These are phyloP conservation scores for Labeo catla DNA, from an alignment of 2,113 vertebrate species.

Conservation along the genomic window DNA sequence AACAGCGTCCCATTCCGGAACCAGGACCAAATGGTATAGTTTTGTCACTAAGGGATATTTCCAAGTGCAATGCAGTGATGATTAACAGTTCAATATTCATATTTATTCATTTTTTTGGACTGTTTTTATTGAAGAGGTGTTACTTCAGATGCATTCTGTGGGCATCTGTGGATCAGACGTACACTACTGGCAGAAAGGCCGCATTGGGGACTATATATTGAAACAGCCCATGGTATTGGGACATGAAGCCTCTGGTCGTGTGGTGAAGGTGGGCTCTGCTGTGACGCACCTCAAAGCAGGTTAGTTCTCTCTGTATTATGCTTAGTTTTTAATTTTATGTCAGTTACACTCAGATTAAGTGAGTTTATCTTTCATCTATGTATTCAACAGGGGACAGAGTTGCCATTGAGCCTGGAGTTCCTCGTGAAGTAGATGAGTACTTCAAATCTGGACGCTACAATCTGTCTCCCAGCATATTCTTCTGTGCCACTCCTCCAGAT, in stretches of 20 bases:
- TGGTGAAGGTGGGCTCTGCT: constrained; percentile 83
- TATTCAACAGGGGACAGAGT: constrained; percentile 86
- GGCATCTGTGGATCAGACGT: constrained; percentile 97
- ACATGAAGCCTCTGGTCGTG: constrained; percentile 89
- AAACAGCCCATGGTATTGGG: constrained; percentile 91
- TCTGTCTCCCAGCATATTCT: constrained; percentile 90
- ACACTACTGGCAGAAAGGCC: constrained; percentile 93
- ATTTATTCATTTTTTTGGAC: neutral
- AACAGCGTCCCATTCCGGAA: constrained; percentile 74
- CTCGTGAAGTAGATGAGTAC: constrained; percentile 87
- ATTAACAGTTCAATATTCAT: neutral
- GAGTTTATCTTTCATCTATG: neutral
- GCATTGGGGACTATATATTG: constrained; percentile 86
- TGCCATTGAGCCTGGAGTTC: constrained; percentile 90
- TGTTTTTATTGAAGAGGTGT: constrained; percentile 80
- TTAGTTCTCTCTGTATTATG: constrained; percentile 49
- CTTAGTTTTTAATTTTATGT: neutral
- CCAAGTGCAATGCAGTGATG: neutral
- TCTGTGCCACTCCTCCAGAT: constrained; percentile 93
- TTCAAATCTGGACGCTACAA: constrained; percentile 92
- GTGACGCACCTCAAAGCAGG: constrained; percentile 87
- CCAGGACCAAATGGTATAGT: constrained; percentile 74
- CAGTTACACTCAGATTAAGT: neutral
- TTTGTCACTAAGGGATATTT: neutral
- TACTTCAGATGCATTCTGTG: constrained; percentile 94